Percentiles rank a stretch among this genome's conserved stretches.
Conservation (phyloP, 2,797 vertebrate genomes). For the Clamator glandarius region DNA sequence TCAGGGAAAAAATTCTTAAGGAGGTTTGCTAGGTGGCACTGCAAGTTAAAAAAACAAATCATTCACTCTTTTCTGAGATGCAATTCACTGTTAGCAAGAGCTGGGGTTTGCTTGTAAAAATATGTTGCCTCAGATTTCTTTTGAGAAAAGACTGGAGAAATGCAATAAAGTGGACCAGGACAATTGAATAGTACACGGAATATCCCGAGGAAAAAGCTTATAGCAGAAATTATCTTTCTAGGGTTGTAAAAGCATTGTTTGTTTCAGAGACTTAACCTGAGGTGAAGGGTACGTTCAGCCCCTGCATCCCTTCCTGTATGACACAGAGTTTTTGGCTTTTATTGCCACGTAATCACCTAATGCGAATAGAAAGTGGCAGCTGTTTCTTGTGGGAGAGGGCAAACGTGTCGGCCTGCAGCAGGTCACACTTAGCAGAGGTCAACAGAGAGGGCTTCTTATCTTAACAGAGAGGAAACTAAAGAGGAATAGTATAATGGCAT, state of each 20-base stretch:
- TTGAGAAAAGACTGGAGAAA: background rate
- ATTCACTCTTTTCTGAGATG: background rate
- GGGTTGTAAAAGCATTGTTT: background rate
- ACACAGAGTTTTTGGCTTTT: background rate
- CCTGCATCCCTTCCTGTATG: background rate
- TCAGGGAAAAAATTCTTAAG: background rate
- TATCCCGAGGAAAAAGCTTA: background rate
- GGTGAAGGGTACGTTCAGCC: background rate
- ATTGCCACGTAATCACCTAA: background rate
- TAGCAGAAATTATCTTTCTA: background rate
- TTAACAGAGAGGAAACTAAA: background rate
- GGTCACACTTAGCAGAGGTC: background rate
- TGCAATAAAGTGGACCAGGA: no score
- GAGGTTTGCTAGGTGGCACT: constrained; percentile 68
- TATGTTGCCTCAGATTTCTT: background rate
- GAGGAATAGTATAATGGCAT: background rate
- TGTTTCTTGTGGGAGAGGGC: background rate
- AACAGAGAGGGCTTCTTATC: background rate
- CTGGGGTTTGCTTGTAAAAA: background rate
- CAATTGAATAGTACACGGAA: background rate
- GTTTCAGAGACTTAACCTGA: background rate
- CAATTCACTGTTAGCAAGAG: background rate
- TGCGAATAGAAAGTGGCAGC: background rate
- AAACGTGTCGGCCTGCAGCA: background rate
- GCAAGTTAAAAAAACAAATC: constrained; percentile 37